A percentile compares a stretch with the other conserved stretches of the same genome.
Conservation (phyloP, 2,797 vertebrate species). For the Clarias fuscus region DNA sequence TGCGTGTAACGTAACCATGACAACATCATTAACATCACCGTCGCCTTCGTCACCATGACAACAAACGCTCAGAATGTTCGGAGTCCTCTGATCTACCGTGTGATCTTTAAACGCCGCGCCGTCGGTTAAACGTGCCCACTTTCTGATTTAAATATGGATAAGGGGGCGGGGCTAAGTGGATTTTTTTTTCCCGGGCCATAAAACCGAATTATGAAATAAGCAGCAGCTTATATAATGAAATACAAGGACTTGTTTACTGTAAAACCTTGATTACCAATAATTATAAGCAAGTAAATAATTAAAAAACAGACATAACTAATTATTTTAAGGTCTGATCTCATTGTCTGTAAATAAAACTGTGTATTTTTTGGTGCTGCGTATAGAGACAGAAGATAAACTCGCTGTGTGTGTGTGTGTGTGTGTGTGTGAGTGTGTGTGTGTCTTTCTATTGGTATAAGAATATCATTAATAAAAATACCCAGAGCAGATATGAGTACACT, state of each 20-base stretch:
- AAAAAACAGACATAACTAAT: too few relatives aligned
- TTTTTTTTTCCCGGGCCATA: too few relatives aligned
- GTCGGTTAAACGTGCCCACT: too few relatives aligned
- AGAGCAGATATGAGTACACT: slow-evolving; percentile 56
- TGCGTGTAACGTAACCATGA: slow-evolving; percentile 13
- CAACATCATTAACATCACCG: slow-evolving; percentile 5
- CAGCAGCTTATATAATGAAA: too few relatives aligned
- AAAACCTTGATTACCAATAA: background rate
- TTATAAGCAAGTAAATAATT: background rate
- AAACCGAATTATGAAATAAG: too few relatives aligned
- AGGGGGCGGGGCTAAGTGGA: too few relatives aligned
- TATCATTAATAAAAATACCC: background rate
- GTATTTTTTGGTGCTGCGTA: background rate
- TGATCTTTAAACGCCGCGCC: too few relatives aligned
- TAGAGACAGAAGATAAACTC: background rate
- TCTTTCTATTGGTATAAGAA: background rate
- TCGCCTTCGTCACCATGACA: background rate
- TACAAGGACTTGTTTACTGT: too few relatives aligned
- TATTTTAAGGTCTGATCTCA: background rate
- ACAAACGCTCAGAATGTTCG: background rate
- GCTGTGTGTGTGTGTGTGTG: background rate
- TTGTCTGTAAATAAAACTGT: background rate
- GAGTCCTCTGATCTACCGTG: too few relatives aligned
- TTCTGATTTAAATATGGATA: too few relatives aligned
- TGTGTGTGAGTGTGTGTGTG: slow-evolving; percentile 9